Percentiles rank a stretch among this genome's conserved stretches.
These are phyloP conservation scores for Dicyrtoma fusca DNA, from an alignment of 2,888 invertebrate species.

Conservation along the genomic window DNA sequence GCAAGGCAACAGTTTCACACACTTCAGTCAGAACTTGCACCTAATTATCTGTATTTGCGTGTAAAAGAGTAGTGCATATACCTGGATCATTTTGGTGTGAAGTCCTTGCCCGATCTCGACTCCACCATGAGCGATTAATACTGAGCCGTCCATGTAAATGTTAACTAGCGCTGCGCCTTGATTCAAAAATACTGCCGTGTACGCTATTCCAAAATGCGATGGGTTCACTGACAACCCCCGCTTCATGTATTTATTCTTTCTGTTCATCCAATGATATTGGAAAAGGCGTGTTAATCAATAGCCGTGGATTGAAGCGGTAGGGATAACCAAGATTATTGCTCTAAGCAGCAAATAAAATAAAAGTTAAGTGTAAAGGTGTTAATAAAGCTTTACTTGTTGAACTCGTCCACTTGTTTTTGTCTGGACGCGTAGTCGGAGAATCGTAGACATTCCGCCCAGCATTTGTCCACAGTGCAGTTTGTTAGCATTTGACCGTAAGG, in stretches of 20 bases:
- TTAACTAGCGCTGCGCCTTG: constrained; percentile 62
- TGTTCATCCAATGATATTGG: constrained; percentile 23
- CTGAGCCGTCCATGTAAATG: constrained; percentile 62
- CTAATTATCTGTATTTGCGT: no score
- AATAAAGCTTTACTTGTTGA: constrained; percentile 64
- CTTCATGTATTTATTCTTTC: constrained; percentile 59
- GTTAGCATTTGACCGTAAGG: constrained; percentile 75
- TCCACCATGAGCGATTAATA: constrained; percentile 62
- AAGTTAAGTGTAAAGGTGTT: background rate
- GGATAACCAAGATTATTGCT: no score
- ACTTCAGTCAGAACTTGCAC: no score
- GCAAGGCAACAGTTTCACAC: no score
- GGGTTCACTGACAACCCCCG: constrained; percentile 60
- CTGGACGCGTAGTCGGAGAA: constrained; percentile 70
- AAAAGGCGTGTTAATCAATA: no score
- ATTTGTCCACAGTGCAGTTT: constrained; percentile 73
- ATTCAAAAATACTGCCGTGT: constrained; percentile 55
- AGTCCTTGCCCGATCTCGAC: constrained; percentile 65
- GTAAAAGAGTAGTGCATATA: constrained; percentile 47
- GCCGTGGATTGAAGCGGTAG: no score
- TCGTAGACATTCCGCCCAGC: constrained; percentile 77
- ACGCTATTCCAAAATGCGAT: constrained; percentile 58
- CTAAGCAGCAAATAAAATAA: background rate
- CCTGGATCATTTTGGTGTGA: constrained; percentile 64
- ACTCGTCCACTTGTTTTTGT: constrained; percentile 65